Base-by-base conservation (phyloP, 1,140 invertebrate genomes). In the Drosophila carrolli region DNA sequence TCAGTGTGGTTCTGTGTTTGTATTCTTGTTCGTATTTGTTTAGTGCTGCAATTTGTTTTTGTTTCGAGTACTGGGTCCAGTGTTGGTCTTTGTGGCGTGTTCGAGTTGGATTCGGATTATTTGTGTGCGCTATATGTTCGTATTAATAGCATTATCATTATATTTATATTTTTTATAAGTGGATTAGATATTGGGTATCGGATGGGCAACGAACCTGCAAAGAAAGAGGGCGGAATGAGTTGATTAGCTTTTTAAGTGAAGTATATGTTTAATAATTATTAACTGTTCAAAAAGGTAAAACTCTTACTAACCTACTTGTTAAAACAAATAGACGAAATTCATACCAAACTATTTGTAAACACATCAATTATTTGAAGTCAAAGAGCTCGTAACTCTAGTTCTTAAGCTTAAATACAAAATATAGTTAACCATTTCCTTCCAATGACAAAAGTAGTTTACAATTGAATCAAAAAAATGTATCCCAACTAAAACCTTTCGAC, bases 151-250 rank as follows among this genome's bases (percentile, higher is more conserved):
- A 62, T 77, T 74, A 61, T 66, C 38, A 71, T 78, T 58, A 61
- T 62, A 75, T 53, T 78, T 65, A 54, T 51, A 53, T 53, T 16
- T 50, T 67, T 74, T 59, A 75, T 76, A 67, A 59, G 78, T 71
- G 75, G 48, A 71, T 84, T 81, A 66, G 44, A 56, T 77, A 74
- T 81, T 73, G 67, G 51, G 14, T 55, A 70, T 55, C 62, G 53
- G 63, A 55, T 81, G 41, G 77, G 56, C 82, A 86, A 85, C 82
- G 78, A 85, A 85, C 82, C 82, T 85, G 82, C 27, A 86, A 85
- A 37, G 32, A 78, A 7, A 66, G 11, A 41, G 0, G 13, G 37
- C 8, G 7, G 37, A 7, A 32, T 2, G 0, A 7, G 10, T 9
- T 40, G 38, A 61, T 48, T 60, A 44, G 14, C 19, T 32, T 55